Percentiles rank a stretch among this genome's conserved stretches.
Conservation (phyloP, 2,888 invertebrate species). For the Phrixothrix hirtus region DNA sequence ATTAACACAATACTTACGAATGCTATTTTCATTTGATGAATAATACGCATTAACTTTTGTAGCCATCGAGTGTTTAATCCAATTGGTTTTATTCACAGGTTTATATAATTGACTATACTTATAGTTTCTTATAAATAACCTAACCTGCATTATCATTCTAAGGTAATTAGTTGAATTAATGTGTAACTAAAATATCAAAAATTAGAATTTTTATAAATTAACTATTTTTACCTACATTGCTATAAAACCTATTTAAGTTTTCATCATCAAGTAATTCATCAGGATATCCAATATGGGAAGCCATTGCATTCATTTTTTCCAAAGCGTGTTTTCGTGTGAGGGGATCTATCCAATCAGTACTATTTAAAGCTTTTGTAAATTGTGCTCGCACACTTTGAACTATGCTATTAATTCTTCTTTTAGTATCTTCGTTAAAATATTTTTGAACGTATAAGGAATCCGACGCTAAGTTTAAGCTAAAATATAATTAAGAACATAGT, state of each 20-base stretch:
- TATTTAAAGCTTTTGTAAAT: constrained; percentile 76
- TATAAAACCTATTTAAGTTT: not conserved
- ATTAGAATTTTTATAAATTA: too few relatives aligned
- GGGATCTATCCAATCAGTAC: constrained; percentile 92
- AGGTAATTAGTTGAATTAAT: too few relatives aligned
- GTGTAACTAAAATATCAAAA: too few relatives aligned
- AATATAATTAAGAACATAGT: not conserved
- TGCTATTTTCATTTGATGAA: too few relatives aligned
- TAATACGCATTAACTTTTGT: too few relatives aligned
- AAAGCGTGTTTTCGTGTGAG: constrained; percentile 5
- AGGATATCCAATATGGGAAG: constrained; percentile 6
- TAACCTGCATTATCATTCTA: too few relatives aligned
- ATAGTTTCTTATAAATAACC: too few relatives aligned
- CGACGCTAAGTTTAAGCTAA: constrained; percentile 57
- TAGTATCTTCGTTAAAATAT: constrained; percentile 53
- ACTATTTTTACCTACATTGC: too few relatives aligned
- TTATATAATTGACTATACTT: too few relatives aligned
- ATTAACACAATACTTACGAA: too few relatives aligned
- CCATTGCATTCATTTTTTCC: constrained; percentile 7
- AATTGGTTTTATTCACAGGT: too few relatives aligned
- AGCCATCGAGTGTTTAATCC: too few relatives aligned
- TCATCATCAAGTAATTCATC: constrained; percentile 2
- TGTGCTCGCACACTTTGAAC: constrained; percentile 80
- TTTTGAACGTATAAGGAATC: constrained; percentile 86
- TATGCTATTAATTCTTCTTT: constrained; percentile 73